phyloP scores from a whole-genome alignment of 2,113 vertebrate genomes.

The Rhadina sibilatrix region DNA sequence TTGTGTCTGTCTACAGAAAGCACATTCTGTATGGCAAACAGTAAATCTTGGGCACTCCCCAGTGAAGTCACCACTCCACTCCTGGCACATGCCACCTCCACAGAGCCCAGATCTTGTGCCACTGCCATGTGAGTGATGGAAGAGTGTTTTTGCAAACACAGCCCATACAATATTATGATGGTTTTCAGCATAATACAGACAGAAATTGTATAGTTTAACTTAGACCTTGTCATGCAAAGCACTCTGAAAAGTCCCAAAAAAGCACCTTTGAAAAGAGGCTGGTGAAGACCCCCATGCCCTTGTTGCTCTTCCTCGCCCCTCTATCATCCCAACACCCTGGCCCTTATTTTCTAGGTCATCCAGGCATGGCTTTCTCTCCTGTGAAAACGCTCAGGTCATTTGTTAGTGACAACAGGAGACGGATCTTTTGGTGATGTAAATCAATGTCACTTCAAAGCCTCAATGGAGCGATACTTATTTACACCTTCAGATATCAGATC shows the following conservation, averaged over 20 bases:
- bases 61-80: fast-evolving
- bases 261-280: not conserved
- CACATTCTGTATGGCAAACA: not conserved
- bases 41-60: not conserved
- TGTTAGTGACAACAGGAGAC: conserved; percentile 15
- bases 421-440: conserved; percentile 55
- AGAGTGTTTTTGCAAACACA: not conserved
- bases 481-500: conserved; percentile 42
- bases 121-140: not conserved
- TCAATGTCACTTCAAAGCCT: conserved; percentile 64
- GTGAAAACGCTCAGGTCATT: conserved; percentile 43
- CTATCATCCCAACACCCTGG: not conserved
- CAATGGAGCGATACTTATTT: conserved; percentile 10
- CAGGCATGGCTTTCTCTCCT: not conserved
- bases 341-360: conserved; percentile 33
- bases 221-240: not conserved
- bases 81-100: fast-evolving
- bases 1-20: not conserved
- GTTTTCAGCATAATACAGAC: not conserved
- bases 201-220: not conserved
- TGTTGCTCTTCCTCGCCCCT: not conserved
- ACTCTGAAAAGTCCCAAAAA: not conserved
- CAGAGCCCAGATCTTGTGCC: not conserved
- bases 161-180: fast-evolving
- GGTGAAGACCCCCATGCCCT: not conserved